Conservation (phyloP, 1,140 invertebrate genomes). For the Melipona quadrifasciata region DNA sequence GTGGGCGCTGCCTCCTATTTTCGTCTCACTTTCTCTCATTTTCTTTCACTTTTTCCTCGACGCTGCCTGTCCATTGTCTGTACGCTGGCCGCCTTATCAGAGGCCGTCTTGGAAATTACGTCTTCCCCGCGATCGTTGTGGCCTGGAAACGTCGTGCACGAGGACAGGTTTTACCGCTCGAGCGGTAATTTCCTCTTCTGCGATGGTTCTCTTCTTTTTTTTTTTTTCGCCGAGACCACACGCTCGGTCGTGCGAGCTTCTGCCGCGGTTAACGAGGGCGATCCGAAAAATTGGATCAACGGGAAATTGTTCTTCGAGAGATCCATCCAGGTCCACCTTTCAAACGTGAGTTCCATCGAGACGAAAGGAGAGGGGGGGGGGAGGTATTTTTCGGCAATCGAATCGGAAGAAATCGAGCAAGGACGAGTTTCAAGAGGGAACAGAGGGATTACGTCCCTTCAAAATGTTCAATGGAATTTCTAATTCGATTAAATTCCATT, state of each 20-base stretch:
- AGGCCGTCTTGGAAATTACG: conserved; percentile 9
- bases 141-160: background rate
- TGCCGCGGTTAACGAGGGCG: background rate
- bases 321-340: conserved; percentile 4
- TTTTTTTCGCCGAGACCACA: background rate
- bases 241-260: background rate
- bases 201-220: too few relatives aligned
- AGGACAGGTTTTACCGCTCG: too few relatives aligned
- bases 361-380: background rate
- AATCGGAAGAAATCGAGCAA: background rate
- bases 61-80: conserved; percentile 3
- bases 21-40: background rate
- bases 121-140: background rate
- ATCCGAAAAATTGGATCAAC: background rate
- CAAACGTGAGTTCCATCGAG: conserved; percentile 13
- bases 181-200: background rate
- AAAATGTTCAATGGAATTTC: background rate
- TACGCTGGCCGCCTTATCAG: conserved; percentile 7
- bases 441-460: background rate
- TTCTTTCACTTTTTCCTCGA: background rate
- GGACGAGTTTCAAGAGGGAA: background rate
- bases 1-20: conserved; percentile 41
- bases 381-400: conserved; percentile 2
- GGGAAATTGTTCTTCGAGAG: background rate
- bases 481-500: background rate